A percentile compares a stretch with the other conserved stretches of the same genome.
Evolutionary conservation across 2,888 invertebrate genomes (phyloP).

Genomic region (Neuroscelio doddi): DNA sequence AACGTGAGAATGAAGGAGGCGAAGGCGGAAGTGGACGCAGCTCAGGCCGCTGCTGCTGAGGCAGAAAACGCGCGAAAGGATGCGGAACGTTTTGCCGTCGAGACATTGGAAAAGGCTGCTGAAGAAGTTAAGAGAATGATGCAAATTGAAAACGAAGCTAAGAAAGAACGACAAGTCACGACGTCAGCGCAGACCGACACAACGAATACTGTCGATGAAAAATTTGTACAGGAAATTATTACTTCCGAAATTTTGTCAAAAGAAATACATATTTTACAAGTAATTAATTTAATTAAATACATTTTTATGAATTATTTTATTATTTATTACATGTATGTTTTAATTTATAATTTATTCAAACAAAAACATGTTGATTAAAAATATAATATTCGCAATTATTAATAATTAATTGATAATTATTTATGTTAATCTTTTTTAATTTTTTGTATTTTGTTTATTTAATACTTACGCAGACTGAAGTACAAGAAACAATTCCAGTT

Average conservation of each 20-base stretch:
- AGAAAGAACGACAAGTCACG: slow-evolving; percentile 41
- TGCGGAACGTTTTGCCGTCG: slow-evolving; percentile 71
- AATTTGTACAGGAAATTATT: slow-evolving; percentile 56
- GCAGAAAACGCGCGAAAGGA: slow-evolving; percentile 72
- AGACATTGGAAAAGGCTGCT: slow-evolving; percentile 63
- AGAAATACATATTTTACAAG: slow-evolving; percentile 64
- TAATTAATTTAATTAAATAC: slow-evolving; percentile 21
- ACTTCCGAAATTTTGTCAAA: slow-evolving; percentile 61
- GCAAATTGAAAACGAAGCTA: slow-evolving; percentile 52
- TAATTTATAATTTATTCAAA: not conserved
- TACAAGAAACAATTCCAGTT: slow-evolving; percentile 59
- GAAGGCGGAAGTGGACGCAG: slow-evolving; percentile 72
- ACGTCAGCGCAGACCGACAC: slow-evolving; percentile 58
- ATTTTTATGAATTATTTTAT: not conserved
- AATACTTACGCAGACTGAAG: slow-evolving; percentile 57
- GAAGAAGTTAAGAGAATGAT: slow-evolving; percentile 60
- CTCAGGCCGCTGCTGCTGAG: slow-evolving; percentile 69
- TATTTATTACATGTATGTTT: slow-evolving; percentile 5
- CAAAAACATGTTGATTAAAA: not conserved
- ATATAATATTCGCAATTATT: slow-evolving; percentile 1
- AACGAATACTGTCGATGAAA: slow-evolving; percentile 47
- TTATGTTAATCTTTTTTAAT: slow-evolving; percentile 9
- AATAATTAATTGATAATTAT: not conserved
- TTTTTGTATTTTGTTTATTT: slow-evolving; percentile 11
- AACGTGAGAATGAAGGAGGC: slow-evolving; percentile 72